Base-by-base conservation (phyloP, 2,888 invertebrate species). In the Rotaria macrura region DNA sequence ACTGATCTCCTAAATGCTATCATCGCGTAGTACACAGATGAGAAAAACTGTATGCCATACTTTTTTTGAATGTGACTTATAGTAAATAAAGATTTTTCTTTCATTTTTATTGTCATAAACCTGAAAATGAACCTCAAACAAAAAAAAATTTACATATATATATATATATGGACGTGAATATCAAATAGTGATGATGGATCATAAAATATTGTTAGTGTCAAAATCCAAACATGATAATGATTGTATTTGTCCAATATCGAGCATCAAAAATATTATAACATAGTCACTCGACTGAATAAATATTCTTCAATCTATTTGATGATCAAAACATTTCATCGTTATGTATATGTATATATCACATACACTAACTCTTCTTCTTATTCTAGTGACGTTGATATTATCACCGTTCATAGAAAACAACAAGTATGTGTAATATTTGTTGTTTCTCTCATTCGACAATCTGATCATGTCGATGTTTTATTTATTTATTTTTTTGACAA, bases 321-420 rank as follows among this genome's bases (percentile, higher is more conserved):
- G 65, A 65, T 65, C 65, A 65, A 65, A 65, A 65, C 65, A 65
- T 65, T 65, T 65, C 38, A 65, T 65, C 65, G 65, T 65, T 65
- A 65, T 65, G 38, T 65, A 65, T 65, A 17, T n/a, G n/a, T n/a
- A n/a, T n/a, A n/a, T n/a, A n/a, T n/a, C n/a, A n/a, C n/a, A 65
- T 34, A 65, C 38, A 65, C 65, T 34, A 34, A 20, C 20, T 65
- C 65, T 29, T 65, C 65, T 65, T 29, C 20, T 29, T 65, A 17
- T 2, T 57, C 34, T 65, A 34, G 29, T 65, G 65, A 65, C 38
- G 29, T 65, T 34, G 65, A 65, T 29, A 65, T 65, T 49, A 49
- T 49, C 65, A 65, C 65, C 17, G 5, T 10, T 65, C 65, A 65
- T 29, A 65, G n/a, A 65, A 34, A 3, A 38, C 65, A 65, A 65